Evolutionary conservation across 2,888 invertebrate genomes (phyloP), one percentile per base, ranked within the genome.

Genomic region (Matsumyia berberina): DNA sequence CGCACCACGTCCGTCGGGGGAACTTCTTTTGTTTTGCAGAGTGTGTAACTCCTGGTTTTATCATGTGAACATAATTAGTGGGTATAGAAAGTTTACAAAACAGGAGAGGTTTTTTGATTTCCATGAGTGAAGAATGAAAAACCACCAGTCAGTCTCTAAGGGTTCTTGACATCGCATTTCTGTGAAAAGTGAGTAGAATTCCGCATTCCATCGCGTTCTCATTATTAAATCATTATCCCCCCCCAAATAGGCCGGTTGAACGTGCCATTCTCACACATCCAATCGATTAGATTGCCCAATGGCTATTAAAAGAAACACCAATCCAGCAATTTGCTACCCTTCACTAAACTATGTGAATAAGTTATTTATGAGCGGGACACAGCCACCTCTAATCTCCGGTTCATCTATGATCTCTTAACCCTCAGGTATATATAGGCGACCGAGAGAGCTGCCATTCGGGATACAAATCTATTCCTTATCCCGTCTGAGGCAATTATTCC

Each of bases 401-500:
- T 53, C 73, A 53, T 53, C 53, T 64, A 31, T 39, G 74, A 74
- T 55, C 74, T 73, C 42, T 55, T 64, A 64, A 74, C 51, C 72
- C 74, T 62, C 62, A 64, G 64, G 72, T 72, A 60, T 35, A 9
- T 7, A 49, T 24, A 12, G 1, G 9, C 5, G 24, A 24, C 5
- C 17, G 42, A 31, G 17, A 29, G 8, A 60, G 9, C 49, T 60
- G 58, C 44, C 73, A 55, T 62, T 42, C 33, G 55, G 74, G 55
- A 74, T 42, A 74, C 72, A 64, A 77, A 81, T 64, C 42, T 55
- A 73, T 73, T 74, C 31, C 33, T 31, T 9, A 19, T 49, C 37
- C 70, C 64, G 51, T 76, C 42, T 17, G 8, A 70, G 49, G 39
- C 77, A 77, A 82, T 82, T 82, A 82, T 82, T 77, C 82, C 57